Base-by-base conservation (phyloP, 2,113 vertebrate genomes). In the Oreamnos americanus region DNA sequence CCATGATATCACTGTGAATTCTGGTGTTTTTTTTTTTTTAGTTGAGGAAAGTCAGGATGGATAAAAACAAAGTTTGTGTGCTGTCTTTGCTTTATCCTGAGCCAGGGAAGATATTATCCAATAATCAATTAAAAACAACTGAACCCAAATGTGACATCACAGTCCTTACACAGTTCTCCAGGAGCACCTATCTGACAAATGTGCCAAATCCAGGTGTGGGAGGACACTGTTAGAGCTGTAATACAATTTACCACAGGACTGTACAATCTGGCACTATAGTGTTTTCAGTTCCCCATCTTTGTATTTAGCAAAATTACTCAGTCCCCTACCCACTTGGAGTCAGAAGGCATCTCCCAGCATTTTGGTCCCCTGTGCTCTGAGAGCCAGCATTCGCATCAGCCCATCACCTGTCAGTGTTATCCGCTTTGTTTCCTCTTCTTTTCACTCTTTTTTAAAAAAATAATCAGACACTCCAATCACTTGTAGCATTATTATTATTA, bases 241-340 rank as follows among this genome's bases (percentile, higher is more conserved):
- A 43, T 10, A 33, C 17, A 64, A 12, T 14, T 53, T 53, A 55
- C 51, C 2, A 45, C 2, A 58, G 45, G 30, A 79, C 19, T 39
- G 0, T 11, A 12, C 33, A 7, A 16, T 28, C 6, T n/a, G n/a
- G 2, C 10, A 74, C 14, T 45, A 9, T 4, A 4, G 1, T 60
- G 10, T 58, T 95, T 60, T 36, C 6, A 33, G 6, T 43, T 74
- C 1, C 12, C 13, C 43, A 16, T 53, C 25, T 92, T 67, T 57
- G 7, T 88, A 30, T 11, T 67, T 51, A 89, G 21, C 3, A 67
- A 60, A 45, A 39, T 92, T 82, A 67, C 30, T 94, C 7, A 49
- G 1, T 53, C 26, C 79, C 16, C 2, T 26, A 49, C 3, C 1
- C 14, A 79, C 3, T 17, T 58, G 45, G 30, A 58, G 58, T 85